Evolutionary conservation across 2,113 vertebrate genomes (phyloP).

Genomic region (Chinchilla lanigera): DNA sequence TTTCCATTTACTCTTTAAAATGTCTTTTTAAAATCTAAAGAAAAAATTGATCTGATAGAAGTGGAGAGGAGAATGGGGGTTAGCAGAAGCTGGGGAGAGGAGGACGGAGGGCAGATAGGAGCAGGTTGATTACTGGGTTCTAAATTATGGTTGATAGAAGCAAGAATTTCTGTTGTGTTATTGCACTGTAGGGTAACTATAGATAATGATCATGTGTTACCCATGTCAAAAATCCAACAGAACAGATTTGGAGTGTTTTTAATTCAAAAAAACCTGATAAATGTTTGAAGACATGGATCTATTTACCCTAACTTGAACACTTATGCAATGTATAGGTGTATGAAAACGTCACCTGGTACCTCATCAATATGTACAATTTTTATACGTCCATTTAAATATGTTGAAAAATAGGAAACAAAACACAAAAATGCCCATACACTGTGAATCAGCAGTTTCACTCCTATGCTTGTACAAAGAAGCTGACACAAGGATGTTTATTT

Average conservation of each 20-base stretch:
- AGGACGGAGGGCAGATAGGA: neutral
- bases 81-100: neutral
- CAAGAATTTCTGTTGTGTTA: neutral
- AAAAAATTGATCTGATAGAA: neutral
- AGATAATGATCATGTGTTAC: too few relatives aligned
- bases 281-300: neutral
- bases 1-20: neutral
- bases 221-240: neutral
- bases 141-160: neutral
- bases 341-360: neutral
- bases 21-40: neutral
- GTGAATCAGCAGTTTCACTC: neutral
- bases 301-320: neutral
- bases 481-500: neutral
- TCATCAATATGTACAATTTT: neutral
- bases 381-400: neutral
- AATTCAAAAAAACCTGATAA: neutral
- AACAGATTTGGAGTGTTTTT: neutral
- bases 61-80: neutral
- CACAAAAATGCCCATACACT: neutral
- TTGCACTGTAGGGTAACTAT: neutral
- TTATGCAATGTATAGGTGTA: neutral
- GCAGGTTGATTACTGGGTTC: too few relatives aligned
- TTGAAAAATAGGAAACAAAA: neutral
- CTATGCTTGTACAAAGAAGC: neutral